Conservation (phyloP, 2,797 vertebrate genomes). For the Sylvia borin region DNA sequence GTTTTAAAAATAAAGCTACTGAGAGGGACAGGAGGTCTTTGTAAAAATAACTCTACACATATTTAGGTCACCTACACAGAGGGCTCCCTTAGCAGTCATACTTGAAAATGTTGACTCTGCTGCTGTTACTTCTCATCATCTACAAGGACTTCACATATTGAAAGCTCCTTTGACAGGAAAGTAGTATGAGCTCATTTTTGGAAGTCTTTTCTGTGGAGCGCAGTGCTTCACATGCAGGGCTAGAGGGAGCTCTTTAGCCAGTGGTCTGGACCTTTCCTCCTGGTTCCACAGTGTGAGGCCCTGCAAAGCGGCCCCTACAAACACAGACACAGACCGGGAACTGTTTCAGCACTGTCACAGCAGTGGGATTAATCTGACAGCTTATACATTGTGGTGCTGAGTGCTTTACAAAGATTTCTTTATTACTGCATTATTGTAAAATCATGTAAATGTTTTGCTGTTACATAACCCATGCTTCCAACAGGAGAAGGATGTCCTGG, state of each 20-base stretch:
- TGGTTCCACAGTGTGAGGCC: background rate
- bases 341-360: background rate
- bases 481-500: background rate
- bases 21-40: background rate
- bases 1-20: background rate
- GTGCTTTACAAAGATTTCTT: slow-evolving; percentile 1
- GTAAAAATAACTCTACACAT: background rate
- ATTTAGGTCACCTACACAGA: background rate
- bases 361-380: background rate
- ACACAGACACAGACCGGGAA: background rate
- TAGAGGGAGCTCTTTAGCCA: slow-evolving; percentile 25
- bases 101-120: background rate
- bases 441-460: background rate
- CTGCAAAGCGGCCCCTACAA: background rate
- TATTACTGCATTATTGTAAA: slow-evolving; percentile 5
- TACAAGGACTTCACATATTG: background rate
- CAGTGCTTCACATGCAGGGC: background rate
- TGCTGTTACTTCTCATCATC: background rate
- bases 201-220: background rate
- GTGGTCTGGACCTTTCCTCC: background rate
- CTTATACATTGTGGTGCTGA: background rate
- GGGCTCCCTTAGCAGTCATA: background rate
- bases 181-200: background rate
- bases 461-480: background rate
- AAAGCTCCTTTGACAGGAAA: slow-evolving; percentile 7